Evolutionary conservation across 2,113 vertebrate genomes (phyloP), one percentile per base, ranked within the genome.

Genomic region (Alectura lathami): DNA sequence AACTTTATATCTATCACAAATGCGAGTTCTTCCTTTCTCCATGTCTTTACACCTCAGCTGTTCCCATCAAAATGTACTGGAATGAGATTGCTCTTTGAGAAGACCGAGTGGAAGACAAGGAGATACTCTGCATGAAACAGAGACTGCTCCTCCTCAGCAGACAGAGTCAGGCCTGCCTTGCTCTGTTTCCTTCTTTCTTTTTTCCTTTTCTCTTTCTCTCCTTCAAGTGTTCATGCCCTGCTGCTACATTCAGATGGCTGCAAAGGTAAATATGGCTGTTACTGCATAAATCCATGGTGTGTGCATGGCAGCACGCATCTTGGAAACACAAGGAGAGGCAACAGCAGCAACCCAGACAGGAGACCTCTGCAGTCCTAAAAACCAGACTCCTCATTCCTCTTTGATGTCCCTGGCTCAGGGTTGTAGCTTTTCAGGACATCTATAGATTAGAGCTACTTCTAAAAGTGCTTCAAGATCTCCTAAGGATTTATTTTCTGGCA

Each of bases 261-360:
- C 73, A 67, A 75, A 96, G 79, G 77, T 89, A 95, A 94, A 67
- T 62, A 73, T 17, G 38, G 59, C 75, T 93, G 82, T 91, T 95
- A 82, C 64, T 89, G 80, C 45, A 36, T 38, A 88, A 95, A 94
- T 89, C 86, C 56, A 26, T 75, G 83, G 78, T 15, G 78, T 62
- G 57, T 48, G 36, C 40, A 63, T 88, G 72, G 91, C 68, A 73
- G 74, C 6, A 4, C 43, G 29, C 59, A 63, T 47, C 21, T 17
- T 29, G 53, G 75, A 86, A 92, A 68, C 78, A 95, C 51, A 34
- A 20, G 29, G 78, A 89, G 26, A 40, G 23, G 74, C 32, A 95
- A 69, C 43, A 94, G 85, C 36, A 56, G 12, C 42, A 7, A 92
- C 86, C 30, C 54, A 26, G 67, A 54, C 47, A 70, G 56, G 47